These are phyloP conservation scores for Gadopsis marmoratus DNA, from an alignment of 2,797 vertebrate genomes.

Conservation along the genomic window DNA sequence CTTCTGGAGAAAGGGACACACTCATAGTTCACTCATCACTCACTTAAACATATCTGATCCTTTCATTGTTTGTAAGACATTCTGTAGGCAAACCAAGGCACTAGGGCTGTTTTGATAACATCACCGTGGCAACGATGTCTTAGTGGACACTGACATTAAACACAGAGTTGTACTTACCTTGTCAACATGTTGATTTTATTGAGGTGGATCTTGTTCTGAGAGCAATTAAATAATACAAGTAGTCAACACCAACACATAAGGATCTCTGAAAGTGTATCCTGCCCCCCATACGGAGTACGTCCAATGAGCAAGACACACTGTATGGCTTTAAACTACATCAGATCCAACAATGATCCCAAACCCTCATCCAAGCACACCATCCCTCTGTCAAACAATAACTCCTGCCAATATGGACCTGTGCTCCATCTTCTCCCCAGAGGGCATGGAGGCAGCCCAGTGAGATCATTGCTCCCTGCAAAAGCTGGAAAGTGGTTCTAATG, in stretches of 20 bases:
- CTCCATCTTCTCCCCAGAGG: slow-evolving; percentile 12
- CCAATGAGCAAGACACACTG: not conserved
- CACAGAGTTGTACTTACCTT: not conserved
- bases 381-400: slow-evolving; percentile 30
- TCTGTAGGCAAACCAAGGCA: not conserved
- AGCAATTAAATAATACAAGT: not conserved
- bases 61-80: not conserved
- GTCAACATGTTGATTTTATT: not conserved
- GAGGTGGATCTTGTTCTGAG: not conserved
- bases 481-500: slow-evolving; percentile 31
- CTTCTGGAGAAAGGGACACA: slow-evolving; percentile 22
- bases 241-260: not conserved
- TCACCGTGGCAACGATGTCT: not conserved
- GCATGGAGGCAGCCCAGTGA: not conserved
- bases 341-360: slow-evolving; percentile 12
- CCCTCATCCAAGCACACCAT: not conserved
- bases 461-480: slow-evolving; percentile 10
- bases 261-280: not conserved
- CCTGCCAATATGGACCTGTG: slow-evolving; percentile 19
- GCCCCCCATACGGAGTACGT: slow-evolving; percentile 2
- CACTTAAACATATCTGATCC: not conserved
- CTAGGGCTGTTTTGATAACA: not conserved
- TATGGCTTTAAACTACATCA: slow-evolving; percentile 14
- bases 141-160: not conserved
- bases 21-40: not conserved